Base-by-base conservation (phyloP, 1,140 invertebrate species). In the Drosophila pseudoananassae region DNA sequence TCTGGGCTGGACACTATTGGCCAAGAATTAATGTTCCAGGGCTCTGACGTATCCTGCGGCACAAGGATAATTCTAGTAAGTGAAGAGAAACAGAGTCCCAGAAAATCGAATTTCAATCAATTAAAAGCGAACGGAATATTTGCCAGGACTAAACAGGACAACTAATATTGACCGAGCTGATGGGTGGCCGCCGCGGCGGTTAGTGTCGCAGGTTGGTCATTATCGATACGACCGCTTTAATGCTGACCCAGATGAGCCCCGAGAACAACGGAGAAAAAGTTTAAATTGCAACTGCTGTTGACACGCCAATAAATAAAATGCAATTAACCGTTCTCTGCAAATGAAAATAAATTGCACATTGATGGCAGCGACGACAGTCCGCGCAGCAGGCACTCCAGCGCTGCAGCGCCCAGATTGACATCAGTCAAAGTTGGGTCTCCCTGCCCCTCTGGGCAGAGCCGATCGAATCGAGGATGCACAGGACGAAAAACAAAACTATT, bases 261-360 rank as follows among this genome's bases (percentile, higher is more conserved):
- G 5, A 7, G 17, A 51, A 33, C 9, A 60, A 49, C 27, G 53
- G 15, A 10, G 23, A 31, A 49, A 52, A 49, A 59, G 63, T 56
- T 75, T 76, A 69, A 84, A 85, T 65, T 65, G 81, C 81, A 64
- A 66, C 76, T 87, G 82, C 69, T 65, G 82, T 87, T 85, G 82
- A 85, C 82, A 88, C 61, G 78, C 82, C 83, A 87, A 85, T 85
- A 87, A 85, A 85, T 85, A 85, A 85, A 85, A 82, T 82, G 82
- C 82, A 85, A 87, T 87, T 87, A 84, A 84, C 81, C 74, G 66
- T 66, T 76, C 54, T 46, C 57, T 58, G 58, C 77, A 84, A 84
- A 87, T 84, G 77, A 84, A 84, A 84, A 84, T 84, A 87, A 85
- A 84, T 84, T 85, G 81, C 74, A 87, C 77, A 77, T 85, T 80